Conservation (phyloP, 1,140 invertebrate genomes). For the Drosophila pandora region DNA sequence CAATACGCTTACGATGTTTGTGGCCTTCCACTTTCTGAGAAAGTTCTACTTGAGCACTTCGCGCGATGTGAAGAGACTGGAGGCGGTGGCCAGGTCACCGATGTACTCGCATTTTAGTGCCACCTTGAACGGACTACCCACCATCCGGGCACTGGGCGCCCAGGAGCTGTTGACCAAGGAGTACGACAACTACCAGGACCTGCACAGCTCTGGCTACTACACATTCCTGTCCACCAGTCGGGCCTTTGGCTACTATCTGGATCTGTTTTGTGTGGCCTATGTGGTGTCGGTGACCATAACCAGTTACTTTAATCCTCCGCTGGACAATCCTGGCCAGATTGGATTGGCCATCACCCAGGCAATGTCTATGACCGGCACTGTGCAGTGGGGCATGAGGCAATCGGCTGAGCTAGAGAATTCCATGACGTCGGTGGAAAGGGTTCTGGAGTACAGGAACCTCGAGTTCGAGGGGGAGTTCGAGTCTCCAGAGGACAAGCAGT, state of each 20-base stretch:
- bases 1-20: constrained; percentile 88
- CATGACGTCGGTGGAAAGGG: constrained; percentile 91
- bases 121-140: constrained; percentile 89
- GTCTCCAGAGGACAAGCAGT: constrained; percentile 86
- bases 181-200: constrained; percentile 87
- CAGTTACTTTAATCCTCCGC: constrained; percentile 85
- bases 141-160: constrained; percentile 88
- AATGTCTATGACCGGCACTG: constrained; percentile 90
- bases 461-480: constrained; percentile 86
- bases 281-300: constrained; percentile 88
- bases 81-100: constrained; percentile 89
- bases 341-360: constrained; percentile 94
- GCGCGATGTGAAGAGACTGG: constrained; percentile 93
- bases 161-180: constrained; percentile 87
- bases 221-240: constrained; percentile 91
- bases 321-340: constrained; percentile 86
- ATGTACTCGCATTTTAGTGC: constrained; percentile 91
- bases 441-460: constrained; percentile 90
- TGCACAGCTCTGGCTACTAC: constrained; percentile 90
- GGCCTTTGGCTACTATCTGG: constrained; percentile 92
- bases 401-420: constrained; percentile 89
- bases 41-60: constrained; percentile 92
- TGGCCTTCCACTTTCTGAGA: constrained; percentile 90
- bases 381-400: constrained; percentile 86
- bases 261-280: constrained; percentile 88